Conservation (phyloP, 2,888 invertebrate genomes). For the Muschampia plurimacula region DNA sequence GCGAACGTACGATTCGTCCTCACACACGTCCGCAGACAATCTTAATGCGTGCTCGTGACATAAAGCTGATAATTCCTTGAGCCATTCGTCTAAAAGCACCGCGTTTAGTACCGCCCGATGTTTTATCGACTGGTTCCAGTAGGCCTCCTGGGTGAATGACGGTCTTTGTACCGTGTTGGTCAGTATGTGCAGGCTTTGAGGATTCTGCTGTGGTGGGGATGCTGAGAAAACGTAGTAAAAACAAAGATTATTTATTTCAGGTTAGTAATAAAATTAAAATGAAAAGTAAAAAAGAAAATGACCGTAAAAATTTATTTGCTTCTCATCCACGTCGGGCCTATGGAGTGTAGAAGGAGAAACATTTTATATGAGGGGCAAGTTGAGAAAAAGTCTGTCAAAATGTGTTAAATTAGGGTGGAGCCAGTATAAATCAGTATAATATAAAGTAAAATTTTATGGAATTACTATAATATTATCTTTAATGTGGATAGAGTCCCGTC, state of each 20-base stretch:
- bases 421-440: too few relatives aligned
- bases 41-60: conserved; percentile 95
- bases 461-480: too few relatives aligned
- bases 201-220: conserved; percentile 55
- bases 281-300: too few relatives aligned
- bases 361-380: too few relatives aligned
- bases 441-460: too few relatives aligned
- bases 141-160: conserved; percentile 73
- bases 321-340: too few relatives aligned
- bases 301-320: too few relatives aligned
- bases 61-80: conserved; percentile 97
- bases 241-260: not conserved
- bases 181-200: conserved; percentile 54
- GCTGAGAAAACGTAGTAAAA: conserved; percentile 48
- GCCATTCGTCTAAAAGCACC: conserved; percentile 97
- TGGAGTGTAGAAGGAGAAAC: too few relatives aligned
- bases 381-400: too few relatives aligned
- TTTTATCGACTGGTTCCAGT: conserved; percentile 78
- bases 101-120: conserved; percentile 85
- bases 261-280: too few relatives aligned
- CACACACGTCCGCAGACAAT: conserved; percentile 64
- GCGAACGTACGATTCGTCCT: conserved; percentile 70
- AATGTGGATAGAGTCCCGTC: too few relatives aligned
- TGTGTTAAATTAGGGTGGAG: too few relatives aligned
- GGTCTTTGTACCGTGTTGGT: conserved; percentile 60